Conservation (phyloP, 1,140 invertebrate genomes). For the Centruroides sculpturatus region DNA sequence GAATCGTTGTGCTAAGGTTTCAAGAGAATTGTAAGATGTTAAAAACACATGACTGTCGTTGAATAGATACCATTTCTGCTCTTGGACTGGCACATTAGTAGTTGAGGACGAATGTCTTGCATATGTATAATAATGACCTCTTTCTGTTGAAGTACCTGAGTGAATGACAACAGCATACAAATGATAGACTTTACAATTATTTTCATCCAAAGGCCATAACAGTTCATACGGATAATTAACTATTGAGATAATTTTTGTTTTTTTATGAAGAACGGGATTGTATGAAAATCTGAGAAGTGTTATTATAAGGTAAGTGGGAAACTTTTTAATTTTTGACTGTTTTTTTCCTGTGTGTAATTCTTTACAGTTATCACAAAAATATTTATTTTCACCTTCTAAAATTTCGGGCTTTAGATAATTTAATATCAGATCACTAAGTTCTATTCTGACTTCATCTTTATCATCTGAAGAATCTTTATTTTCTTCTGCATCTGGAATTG, state of each 20-base stretch:
- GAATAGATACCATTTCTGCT: slow-evolving; percentile 57
- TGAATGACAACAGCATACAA: slow-evolving; percentile 70
- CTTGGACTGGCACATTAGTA: slow-evolving; percentile 18
- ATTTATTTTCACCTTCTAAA: slow-evolving; percentile 62
- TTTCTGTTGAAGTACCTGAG: slow-evolving; percentile 60
- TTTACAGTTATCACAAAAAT: slow-evolving; percentile 59
- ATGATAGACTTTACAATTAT: slow-evolving; percentile 35
- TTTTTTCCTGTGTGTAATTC: slow-evolving; percentile 58
- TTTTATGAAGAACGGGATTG: slow-evolving; percentile 40
- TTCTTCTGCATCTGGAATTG: too few species aligned
- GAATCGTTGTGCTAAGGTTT: slow-evolving; percentile 36
- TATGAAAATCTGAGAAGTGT: slow-evolving; percentile 61
- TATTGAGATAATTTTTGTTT: slow-evolving; percentile 43
- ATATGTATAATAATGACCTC: slow-evolving; percentile 73
- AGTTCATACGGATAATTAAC: slow-evolving; percentile 28
- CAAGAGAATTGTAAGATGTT: slow-evolving; percentile 44
- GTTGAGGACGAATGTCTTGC: slow-evolving; percentile 31
- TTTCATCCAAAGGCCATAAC: slow-evolving; percentile 21
- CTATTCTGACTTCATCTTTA: slow-evolving; percentile 46
- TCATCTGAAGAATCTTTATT: background rate
- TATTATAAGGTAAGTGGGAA: slow-evolving; percentile 58
- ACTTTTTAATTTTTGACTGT: slow-evolving; percentile 49
- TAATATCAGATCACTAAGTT: slow-evolving; percentile 26
- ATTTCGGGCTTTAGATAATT: slow-evolving; percentile 56
- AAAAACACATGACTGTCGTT: slow-evolving; percentile 56